A percentile compares a stretch with the other conserved stretches of the same genome.
Evolutionary conservation across 2,797 vertebrate genomes (phyloP).

Genomic region (Kryptopterus vitreolus): DNA sequence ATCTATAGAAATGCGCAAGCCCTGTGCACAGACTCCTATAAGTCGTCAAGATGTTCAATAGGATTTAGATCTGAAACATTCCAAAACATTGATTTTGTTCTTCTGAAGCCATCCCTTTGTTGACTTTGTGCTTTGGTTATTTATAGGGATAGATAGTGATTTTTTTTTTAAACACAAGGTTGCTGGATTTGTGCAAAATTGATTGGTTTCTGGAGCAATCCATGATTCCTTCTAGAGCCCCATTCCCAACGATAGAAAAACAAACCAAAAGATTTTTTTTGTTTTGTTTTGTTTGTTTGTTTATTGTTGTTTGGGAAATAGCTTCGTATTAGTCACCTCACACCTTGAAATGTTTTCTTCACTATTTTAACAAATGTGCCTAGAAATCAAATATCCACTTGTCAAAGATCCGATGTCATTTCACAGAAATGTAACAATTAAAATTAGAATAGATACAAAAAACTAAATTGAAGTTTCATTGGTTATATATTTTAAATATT

Average conservation of each 20-base stretch:
- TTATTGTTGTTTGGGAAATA: too few relatives aligned
- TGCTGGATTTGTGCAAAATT: neutral
- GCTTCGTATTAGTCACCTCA: neutral
- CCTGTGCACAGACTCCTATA: neutral
- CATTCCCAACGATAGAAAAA: neutral
- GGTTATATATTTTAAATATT: conserved; percentile 14
- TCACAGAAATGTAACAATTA: neutral
- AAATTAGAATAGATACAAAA: neutral
- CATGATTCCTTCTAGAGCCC: neutral
- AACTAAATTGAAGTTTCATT: too few relatives aligned
- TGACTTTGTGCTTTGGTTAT: neutral
- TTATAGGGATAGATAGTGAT: neutral
- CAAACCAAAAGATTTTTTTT: neutral
- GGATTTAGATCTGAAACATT: neutral
- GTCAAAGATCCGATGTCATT: neutral
- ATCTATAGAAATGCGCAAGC: neutral
- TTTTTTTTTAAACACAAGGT: neutral
- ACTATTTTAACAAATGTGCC: neutral
- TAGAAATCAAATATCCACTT: neutral
- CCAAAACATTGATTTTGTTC: neutral
- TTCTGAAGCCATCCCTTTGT: neutral
- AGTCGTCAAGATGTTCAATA: neutral
- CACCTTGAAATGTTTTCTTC: neutral
- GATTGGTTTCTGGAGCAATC: neutral
- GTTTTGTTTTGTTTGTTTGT: too few relatives aligned